Conservation (phyloP, 1,140 invertebrate genomes). For the Pristionchus pacificus region DNA sequence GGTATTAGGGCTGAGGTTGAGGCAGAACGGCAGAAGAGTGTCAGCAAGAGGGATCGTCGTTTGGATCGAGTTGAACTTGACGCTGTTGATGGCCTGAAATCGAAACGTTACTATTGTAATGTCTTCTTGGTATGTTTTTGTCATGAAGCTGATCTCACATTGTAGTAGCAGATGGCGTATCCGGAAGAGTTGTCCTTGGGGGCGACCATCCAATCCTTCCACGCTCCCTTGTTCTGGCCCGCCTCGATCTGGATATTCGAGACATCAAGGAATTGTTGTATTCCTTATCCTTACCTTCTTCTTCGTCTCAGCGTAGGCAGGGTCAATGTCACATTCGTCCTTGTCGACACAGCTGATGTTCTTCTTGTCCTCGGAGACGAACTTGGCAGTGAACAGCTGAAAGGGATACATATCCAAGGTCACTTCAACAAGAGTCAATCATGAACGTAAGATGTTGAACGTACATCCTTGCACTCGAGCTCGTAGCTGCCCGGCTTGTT, state of each 20-base stretch:
- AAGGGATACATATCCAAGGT: too few species aligned
- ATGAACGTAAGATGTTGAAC: not conserved
- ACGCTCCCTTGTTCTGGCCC: not conserved
- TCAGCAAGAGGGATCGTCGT: not conserved
- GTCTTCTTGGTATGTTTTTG: too few species aligned
- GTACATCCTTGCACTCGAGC: not conserved
- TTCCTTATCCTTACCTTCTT: too few species aligned
- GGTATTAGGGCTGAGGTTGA: not conserved
- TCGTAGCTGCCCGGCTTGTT: not conserved
- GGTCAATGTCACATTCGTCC: not conserved
- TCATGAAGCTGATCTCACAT: too few species aligned
- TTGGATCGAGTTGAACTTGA: not conserved
- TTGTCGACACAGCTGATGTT: not conserved
- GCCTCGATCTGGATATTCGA: not conserved
- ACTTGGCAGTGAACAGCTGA: not conserved
- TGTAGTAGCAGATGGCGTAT: not conserved
- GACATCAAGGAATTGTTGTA: too few species aligned
- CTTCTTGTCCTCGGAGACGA: not conserved
- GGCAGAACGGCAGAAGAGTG: not conserved
- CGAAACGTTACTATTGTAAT: not conserved
- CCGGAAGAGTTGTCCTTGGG: not conserved
- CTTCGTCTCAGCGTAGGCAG: not conserved
- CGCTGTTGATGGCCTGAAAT: not conserved
- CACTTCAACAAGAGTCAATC: not conserved
- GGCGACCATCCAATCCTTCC: not conserved